These are phyloP conservation scores for Leptopilina myrica DNA, from an alignment of 2,888 invertebrate genomes.

Conservation along the genomic window DNA sequence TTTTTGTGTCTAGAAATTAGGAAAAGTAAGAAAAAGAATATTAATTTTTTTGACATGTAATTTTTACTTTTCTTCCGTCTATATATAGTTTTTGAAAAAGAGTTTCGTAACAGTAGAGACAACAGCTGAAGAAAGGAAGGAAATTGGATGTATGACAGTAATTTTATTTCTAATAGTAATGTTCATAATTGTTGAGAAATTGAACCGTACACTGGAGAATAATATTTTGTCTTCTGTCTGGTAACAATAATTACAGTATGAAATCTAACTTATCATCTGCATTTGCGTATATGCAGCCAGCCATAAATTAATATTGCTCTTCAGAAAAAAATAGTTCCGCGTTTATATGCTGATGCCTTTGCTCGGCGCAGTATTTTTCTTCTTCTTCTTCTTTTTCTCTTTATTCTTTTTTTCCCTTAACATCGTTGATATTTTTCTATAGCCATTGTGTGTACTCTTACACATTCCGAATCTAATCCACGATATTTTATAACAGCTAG, in stretches of 20 bases:
- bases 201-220: not conserved
- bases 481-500: conserved; percentile 34
- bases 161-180: conserved; percentile 3
- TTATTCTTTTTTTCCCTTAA: not conserved
- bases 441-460: conserved; percentile 20
- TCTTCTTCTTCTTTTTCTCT: not conserved
- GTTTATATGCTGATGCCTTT: conserved; percentile 19
- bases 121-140: not conserved
- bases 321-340: conserved; percentile 30
- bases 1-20: too few relatives aligned
- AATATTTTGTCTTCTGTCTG: not conserved
- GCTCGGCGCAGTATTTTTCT: not conserved
- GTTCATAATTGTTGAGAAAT: conserved; percentile 7
- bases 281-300: conserved; percentile 27
- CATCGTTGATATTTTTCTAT: conserved; percentile 27
- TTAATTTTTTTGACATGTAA: too few relatives aligned
- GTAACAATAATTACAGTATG: conserved; percentile 15
- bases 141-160: too few relatives aligned
- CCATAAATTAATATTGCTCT: conserved; percentile 32
- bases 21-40: too few relatives aligned
- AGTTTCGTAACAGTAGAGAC: not conserved
- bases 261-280: conserved; percentile 29
- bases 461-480: conserved; percentile 32
- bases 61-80: too few relatives aligned
- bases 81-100: too few relatives aligned